Conservation (phyloP, 1,140 invertebrate species). For the Lineus longissimus region DNA sequence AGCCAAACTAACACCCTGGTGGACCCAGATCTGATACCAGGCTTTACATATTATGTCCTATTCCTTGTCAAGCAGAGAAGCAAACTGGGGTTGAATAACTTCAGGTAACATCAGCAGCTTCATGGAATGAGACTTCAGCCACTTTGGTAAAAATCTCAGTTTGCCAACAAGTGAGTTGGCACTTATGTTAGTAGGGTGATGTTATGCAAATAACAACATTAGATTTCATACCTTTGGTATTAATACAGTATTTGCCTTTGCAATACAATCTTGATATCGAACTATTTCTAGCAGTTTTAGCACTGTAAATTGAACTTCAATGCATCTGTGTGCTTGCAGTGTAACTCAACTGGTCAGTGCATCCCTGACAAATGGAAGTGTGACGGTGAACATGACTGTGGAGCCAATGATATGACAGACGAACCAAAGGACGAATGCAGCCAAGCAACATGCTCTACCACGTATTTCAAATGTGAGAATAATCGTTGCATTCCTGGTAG, state of each 20-base stretch:
- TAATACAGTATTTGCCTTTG: no score
- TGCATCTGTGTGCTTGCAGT: constrained; percentile 25
- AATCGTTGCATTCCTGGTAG: constrained; percentile 91
- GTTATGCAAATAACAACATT: no score
- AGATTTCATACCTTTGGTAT: no score
- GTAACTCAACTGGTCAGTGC: constrained; percentile 58
- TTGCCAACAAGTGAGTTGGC: no score
- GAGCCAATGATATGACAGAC: constrained; percentile 23
- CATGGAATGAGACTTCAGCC: no score
- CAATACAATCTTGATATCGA: no score
- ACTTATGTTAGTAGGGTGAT: no score
- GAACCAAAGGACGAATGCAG: constrained; percentile 23
- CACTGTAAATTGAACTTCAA: background rate
- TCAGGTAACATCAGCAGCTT: no score
- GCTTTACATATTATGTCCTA: background rate
- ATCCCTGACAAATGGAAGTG: constrained; percentile 62
- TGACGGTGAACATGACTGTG: constrained; percentile 49
- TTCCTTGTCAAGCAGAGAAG: background rate
- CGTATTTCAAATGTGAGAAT: constrained; percentile 61
- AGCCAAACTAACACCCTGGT: constrained; percentile 48
- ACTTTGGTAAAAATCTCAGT: no score
- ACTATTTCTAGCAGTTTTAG: no score
- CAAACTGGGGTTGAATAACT: no score
- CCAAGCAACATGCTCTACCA: constrained; percentile 30
- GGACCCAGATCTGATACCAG: background rate